Evolutionary conservation across 2,888 invertebrate species (phyloP), one percentile per base, ranked within the genome.

Genomic region (Carcina quercana): DNA sequence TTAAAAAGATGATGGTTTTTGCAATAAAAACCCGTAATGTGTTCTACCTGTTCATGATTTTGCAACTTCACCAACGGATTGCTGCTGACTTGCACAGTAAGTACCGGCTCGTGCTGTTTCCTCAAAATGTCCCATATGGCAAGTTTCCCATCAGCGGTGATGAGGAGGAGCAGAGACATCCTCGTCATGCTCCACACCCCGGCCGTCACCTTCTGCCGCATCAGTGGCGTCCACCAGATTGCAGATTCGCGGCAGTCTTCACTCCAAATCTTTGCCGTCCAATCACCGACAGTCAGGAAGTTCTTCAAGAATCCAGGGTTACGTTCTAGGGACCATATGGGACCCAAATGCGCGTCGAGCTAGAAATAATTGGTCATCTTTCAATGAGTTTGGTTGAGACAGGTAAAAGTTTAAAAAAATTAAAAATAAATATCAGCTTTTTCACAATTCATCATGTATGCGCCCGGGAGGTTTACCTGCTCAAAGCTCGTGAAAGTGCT

Each of bases 301-400:
- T 96, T 96, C 74, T 97, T 97, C 1, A 95, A 88, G 74, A 96
- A 96, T 15, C 90, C 91, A 0, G 97, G 95, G 80, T 97, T 97
- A 39, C 98, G 88, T 58, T 95, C 92, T 32, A 97, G 80, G 3
- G 94, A 88, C 59, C 91, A 89, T 2, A 97, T 91, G 0, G 96
- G 94, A 0, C 97, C 97, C 36, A 91, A 74, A 54, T 95, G 95
- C 5, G 91, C 87, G 10, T 73, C 66, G 53, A 87, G 91, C 61
- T 86, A 38, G 20, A 35, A 17, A 17, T 17, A 17, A 17, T 17
- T 5, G 7, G 5, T 17, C 17, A 17, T 17, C n/a, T n/a, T n/a
- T n/a, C n/a, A n/a, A n/a, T n/a, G n/a, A n/a, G n/a, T n/a, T n/a
- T n/a, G n/a, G n/a, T n/a, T n/a, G 20, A 22, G 13, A 17, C 14